Base-by-base conservation (phyloP, 92 coral and sea anemone species). In the Epizoanthus fatuus region DNA sequence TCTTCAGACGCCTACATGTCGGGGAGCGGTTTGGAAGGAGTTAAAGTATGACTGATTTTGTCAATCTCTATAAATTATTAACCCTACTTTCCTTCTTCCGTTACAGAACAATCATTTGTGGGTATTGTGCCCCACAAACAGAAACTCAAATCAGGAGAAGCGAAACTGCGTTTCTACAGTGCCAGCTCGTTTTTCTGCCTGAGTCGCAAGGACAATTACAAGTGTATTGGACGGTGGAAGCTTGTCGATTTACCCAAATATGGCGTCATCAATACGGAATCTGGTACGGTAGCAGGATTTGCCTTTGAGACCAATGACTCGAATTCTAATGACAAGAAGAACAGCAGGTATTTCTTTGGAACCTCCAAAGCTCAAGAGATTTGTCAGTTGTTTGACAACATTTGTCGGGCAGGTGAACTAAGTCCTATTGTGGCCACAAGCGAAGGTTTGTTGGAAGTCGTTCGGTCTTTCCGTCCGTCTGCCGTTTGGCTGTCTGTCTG, bases 61-160 rank as follows among this genome's bases (percentile, higher is more conserved):
- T 29, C 35, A 29, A 7, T 57, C 12, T 35, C 53, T 2, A 10
- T 52, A 7, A 57, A 40, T 10, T 16, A 45, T 38, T 19, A 6
- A 80, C 16, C 39, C 32, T 29, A 15, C 19, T 32, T 66, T 42
- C 44, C 16, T 53, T 72, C 39, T 59, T 22, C 55, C 38, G 45
- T 75, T 37, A 80, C 55, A 97, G 99, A 97, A 86, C 92, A 90
- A 69, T 82, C 98, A 3, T 97, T 91, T 74, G 87, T 90, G 58
- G 98, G 99, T 9, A 90, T 95, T 68, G 95, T 97, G 79, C 99
- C 98, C n/a, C 94, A 92, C 88, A 97, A 92, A 74, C 98, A 97
- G 74, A 92, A 96, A 55, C 72, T 97, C 74, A 97, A 93, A 69
- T 85, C 99, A 17, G 99, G 99, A 11, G 99, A 97, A 80, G 99